Conservation (phyloP, 2,888 invertebrate genomes). For the Troides aeacus region DNA sequence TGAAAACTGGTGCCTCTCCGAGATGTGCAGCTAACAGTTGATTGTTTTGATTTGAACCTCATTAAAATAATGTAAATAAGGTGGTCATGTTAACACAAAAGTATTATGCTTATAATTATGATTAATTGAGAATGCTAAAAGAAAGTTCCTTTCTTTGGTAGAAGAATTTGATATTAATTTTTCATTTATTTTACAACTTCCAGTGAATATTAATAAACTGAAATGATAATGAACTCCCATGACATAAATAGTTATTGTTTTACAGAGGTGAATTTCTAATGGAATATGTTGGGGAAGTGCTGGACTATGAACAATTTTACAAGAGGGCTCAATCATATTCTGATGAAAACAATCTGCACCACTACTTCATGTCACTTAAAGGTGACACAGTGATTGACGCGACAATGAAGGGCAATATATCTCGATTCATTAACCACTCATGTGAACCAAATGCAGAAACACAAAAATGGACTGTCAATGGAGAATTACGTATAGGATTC, state of each 20-base stretch:
- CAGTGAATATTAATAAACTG: too few relatives aligned
- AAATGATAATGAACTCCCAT: too few relatives aligned
- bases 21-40: too few relatives aligned
- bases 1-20: too few relatives aligned
- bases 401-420: constrained; percentile 96
- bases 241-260: constrained; percentile 30
- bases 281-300: constrained; percentile 99
- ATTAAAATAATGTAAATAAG: too few relatives aligned
- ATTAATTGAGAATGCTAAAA: too few relatives aligned
- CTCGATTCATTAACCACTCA: constrained; percentile 98
- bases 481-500: constrained; percentile 96
- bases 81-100: too few relatives aligned
- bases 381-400: constrained; percentile 95
- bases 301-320: constrained; percentile 94
- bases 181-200: too few relatives aligned
- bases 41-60: too few relatives aligned
- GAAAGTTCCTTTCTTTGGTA: too few relatives aligned
- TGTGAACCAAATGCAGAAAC: constrained; percentile 99
- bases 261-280: constrained; percentile 95
- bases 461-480: constrained; percentile 98
- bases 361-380: constrained; percentile 98
- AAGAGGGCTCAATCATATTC: constrained; percentile 93
- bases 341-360: constrained; percentile 93
- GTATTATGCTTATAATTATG: too few relatives aligned
- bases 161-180: too few relatives aligned